phyloP scores from a whole-genome alignment of 2,113 vertebrate genomes.

The Caranx ignobilis region DNA sequence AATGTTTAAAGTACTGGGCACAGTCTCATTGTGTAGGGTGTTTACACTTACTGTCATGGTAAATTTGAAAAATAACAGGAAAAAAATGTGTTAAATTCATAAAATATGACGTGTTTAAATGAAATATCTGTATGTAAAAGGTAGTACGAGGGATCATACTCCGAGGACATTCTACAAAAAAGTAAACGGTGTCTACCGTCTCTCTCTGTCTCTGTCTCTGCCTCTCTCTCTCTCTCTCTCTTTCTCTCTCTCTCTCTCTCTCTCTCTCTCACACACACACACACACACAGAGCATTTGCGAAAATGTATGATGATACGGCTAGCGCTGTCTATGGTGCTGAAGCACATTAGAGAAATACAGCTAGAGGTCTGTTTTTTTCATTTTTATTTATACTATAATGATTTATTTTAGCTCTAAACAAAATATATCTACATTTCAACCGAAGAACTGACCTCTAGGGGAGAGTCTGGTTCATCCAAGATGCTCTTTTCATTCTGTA shows the following conservation, averaged over 20 bases:
- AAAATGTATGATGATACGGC: not conserved
- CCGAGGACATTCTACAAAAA: not conserved
- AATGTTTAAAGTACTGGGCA: not conserved
- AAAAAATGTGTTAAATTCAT: not conserved
- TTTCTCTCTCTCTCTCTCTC: too few species aligned
- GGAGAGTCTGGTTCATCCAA: not conserved
- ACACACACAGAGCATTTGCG: not conserved
- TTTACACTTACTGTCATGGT: too few species aligned
- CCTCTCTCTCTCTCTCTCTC: not conserved
- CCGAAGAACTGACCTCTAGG: not conserved
- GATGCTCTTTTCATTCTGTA: too few species aligned
- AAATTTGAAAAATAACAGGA: not conserved
- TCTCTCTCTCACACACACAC: too few species aligned
- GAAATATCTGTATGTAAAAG: not conserved
- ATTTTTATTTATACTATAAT: not conserved
- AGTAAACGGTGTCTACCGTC: not conserved
- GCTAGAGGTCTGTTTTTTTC: not conserved
- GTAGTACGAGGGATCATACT: not conserved
- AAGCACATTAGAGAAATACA: not conserved
- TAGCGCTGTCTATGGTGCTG: not conserved
- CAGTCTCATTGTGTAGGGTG: not conserved
- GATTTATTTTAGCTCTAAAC: not conserved
- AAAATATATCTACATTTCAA: not conserved
- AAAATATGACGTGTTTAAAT: not conserved
- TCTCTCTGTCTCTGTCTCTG: not conserved